Evolutionary conservation across 2,888 invertebrate species (phyloP), one percentile per base, ranked within the genome.

Genomic region (Archaeoteleia sp.): DNA sequence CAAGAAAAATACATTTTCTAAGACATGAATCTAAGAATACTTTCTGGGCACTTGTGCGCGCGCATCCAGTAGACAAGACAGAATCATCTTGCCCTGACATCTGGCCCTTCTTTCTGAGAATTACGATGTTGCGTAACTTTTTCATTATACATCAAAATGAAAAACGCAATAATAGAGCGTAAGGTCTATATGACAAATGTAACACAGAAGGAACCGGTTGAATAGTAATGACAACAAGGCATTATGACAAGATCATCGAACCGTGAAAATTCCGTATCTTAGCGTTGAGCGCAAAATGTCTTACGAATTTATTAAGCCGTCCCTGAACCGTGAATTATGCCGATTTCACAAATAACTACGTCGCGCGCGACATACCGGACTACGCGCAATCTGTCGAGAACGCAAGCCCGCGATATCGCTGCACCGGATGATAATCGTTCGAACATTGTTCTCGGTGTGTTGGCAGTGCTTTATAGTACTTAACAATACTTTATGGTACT

Each of bases 201-300:
- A 29, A 20, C 57, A 57, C 43, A 68, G 58, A 68, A 62, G 53
- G 3, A 58, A 51, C 53, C 42, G 46, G 46, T 32, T 32, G 45
- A 34, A 42, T 15, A 15, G 15, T 8, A 46, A 13, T 55, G 53
- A 32, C 57, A 34, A 39, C 58, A 39, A 27, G 58, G 58, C 25
- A 35, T 48, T 25, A 48, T 32, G 35, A 48, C 48, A 48, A 48
- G 25, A 35, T 34, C 57, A 45, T 40, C 30, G 46, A 27, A 57
- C 62, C 67, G 71, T 66, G 67, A 61, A 71, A 69, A 71, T 69
- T 69, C 71, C 61, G 61, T 57, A 69, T 68, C 57, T 29, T 17
- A 12, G 43, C 27, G 29, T 58, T 53, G 48, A 27, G 53, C 48
- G 49, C 40, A 48, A 63, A 67, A 62, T 68, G 66, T 51, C 54